Percentiles rank a stretch among this genome's conserved stretches.
Conservation (phyloP, 2,888 invertebrate genomes). For the Watsonalla cultraria region DNA sequence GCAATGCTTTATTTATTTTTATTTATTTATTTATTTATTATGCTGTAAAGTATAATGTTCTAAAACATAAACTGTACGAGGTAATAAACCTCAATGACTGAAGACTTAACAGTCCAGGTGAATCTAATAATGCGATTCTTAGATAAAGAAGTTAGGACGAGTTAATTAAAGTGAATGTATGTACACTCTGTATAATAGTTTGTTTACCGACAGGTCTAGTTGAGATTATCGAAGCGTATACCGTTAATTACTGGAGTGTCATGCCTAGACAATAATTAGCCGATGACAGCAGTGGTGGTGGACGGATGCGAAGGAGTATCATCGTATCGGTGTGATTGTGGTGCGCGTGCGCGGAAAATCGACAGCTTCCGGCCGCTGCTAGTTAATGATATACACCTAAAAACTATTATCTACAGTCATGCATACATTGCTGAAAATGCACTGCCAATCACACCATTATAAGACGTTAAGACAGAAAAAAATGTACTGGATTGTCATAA, state of each 20-base stretch:
- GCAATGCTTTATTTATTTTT: too few species aligned
- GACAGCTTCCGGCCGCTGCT: slow-evolving; percentile 48
- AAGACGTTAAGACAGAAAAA: neutral
- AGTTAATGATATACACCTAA: slow-evolving; percentile 6
- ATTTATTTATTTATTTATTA: too few species aligned
- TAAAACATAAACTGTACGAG: too few species aligned
- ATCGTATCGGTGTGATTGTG: slow-evolving; percentile 30
- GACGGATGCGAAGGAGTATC: slow-evolving; percentile 35
- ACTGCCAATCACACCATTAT: neutral
- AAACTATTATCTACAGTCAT: slow-evolving; percentile 14
- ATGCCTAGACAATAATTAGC: slow-evolving; percentile 36
- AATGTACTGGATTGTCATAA: neutral
- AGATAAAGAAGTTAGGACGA: too few species aligned
- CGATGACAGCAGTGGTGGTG: slow-evolving; percentile 34
- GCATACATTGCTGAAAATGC: neutral
- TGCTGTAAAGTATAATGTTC: too few species aligned
- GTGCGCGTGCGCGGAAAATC: slow-evolving; percentile 63
- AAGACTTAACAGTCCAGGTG: too few species aligned
- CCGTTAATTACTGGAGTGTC: slow-evolving; percentile 22
- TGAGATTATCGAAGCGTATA: slow-evolving; percentile 21
- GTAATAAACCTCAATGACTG: too few species aligned
- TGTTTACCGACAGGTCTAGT: slow-evolving; percentile 7
- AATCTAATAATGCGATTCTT: too few species aligned
- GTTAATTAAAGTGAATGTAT: too few species aligned
- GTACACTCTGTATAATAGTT: too few species aligned